Percentiles rank a stretch among this genome's conserved stretches.
phyloP scores from a whole-genome alignment of 2,113 vertebrate genomes.

The Anoura caudifer region DNA sequence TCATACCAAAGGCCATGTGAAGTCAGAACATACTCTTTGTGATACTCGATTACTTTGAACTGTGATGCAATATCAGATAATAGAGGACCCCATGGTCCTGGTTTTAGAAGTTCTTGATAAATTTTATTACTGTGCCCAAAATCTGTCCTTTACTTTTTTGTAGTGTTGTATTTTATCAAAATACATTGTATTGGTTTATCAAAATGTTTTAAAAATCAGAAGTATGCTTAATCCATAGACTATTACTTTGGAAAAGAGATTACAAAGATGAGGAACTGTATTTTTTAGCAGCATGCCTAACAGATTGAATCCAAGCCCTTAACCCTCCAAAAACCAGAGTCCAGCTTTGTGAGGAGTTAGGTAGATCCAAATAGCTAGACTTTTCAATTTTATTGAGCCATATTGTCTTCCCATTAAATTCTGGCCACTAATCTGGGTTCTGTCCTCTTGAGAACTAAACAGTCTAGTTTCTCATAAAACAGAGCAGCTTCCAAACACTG shows the following conservation, averaged over 20 bases:
- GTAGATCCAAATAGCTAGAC: not conserved
- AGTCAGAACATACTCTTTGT: too few species aligned
- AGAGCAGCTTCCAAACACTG: not conserved
- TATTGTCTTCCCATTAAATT: not conserved
- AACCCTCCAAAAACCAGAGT: not conserved
- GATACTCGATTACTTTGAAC: rapidly evolving
- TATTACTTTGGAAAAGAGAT: not conserved
- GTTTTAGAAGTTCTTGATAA: not conserved
- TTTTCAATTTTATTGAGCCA: not conserved
- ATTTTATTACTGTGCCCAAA: not conserved
- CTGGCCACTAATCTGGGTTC: not conserved
- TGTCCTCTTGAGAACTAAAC: not conserved
- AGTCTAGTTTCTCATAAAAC: not conserved
- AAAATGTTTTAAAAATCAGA: not conserved
- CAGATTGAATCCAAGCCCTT: not conserved
- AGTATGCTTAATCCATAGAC: not conserved
- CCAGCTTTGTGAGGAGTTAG: not conserved
- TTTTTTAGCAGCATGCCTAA: not conserved
- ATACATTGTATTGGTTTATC: not conserved
- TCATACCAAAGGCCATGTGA: not conserved
- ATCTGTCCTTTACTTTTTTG: not conserved
- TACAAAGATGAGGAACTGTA: not conserved
- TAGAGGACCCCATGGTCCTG: not conserved
- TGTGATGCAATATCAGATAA: rapidly evolving
- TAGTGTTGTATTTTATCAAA: not conserved